Conservation (phyloP, 2,797 vertebrate species). For the Brotula barbata region DNA sequence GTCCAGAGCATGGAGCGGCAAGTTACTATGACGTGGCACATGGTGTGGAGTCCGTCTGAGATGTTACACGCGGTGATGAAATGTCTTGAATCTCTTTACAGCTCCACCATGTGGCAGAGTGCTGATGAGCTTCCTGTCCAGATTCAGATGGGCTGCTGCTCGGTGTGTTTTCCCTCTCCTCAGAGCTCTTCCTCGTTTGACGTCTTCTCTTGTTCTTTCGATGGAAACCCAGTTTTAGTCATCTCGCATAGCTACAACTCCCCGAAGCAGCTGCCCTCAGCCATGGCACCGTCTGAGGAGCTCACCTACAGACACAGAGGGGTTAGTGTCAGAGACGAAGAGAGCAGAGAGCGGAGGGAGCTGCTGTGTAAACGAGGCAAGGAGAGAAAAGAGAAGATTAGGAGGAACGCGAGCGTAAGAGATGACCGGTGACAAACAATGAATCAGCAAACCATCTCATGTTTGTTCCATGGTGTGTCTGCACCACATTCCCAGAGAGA, state of each 20-base stretch:
- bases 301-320: constrained; percentile 34
- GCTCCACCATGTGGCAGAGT: constrained; percentile 1
- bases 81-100: constrained; percentile 15
- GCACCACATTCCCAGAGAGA: constrained; percentile 17
- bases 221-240: constrained; percentile 16
- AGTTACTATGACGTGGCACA: constrained; percentile 99
- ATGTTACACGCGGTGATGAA: neutral
- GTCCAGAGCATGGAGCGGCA: constrained; percentile 99
- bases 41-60: constrained; percentile 67
- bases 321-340: constrained; percentile 21
- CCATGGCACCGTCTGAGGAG: constrained; percentile 38
- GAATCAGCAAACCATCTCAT: constrained; percentile 57
- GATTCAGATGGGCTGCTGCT: constrained; percentile 56
- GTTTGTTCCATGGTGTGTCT: too few relatives aligned
- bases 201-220: constrained; percentile 12
- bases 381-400: neutral
- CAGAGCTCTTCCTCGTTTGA: constrained; percentile 8
- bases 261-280: constrained; percentile 67
- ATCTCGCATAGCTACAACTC: constrained; percentile 46
- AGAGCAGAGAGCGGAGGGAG: neutral
- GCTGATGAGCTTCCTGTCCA: constrained; percentile 3
- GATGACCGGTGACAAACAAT: too few relatives aligned
- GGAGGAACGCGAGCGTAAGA: too few relatives aligned
- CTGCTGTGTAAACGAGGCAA: constrained; percentile 2
- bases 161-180: constrained; percentile 50